Conservation (phyloP, 2,797 vertebrate species). For the Periparus ater region DNA sequence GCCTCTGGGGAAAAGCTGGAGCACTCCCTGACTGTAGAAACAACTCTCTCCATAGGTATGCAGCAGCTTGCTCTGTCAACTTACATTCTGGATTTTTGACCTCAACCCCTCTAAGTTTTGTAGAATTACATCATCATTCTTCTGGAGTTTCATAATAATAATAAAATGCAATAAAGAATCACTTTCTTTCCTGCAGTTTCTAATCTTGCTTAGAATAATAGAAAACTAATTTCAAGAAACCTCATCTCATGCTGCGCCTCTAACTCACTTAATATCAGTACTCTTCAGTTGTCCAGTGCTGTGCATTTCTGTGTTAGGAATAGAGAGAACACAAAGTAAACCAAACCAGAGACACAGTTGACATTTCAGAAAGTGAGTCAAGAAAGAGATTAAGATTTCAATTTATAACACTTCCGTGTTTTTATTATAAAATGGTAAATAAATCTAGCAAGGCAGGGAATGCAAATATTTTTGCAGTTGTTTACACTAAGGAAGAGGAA, state of each 20-base stretch:
- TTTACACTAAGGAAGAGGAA: slow-evolving; percentile 77
- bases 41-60: not conserved
- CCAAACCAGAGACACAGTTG: slow-evolving; percentile 53
- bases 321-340: slow-evolving; percentile 55
- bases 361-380: slow-evolving; percentile 74
- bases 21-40: not conserved
- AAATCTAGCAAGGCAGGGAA: slow-evolving; percentile 76
- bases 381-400: slow-evolving; percentile 75
- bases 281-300: not conserved
- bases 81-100: not conserved
- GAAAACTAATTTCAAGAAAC: slow-evolving; percentile 24
- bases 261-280: not conserved
- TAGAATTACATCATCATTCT: not conserved
- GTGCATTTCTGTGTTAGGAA: not conserved
- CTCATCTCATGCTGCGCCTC: not conserved
- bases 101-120: not conserved
- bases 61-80: accelerated
- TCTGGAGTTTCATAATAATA: slow-evolving; percentile 14
- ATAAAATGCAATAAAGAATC: slow-evolving; percentile 7
- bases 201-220: slow-evolving; percentile 24
- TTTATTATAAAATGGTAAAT: slow-evolving; percentile 79
- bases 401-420: slow-evolving; percentile 80
- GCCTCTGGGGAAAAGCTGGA: not conserved
- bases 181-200: slow-evolving; percentile 16
- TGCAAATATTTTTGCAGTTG: slow-evolving; percentile 80